These are phyloP conservation scores for Archaeoteleia sp. DNA, from an alignment of 2,888 invertebrate genomes.

Conservation along the genomic window DNA sequence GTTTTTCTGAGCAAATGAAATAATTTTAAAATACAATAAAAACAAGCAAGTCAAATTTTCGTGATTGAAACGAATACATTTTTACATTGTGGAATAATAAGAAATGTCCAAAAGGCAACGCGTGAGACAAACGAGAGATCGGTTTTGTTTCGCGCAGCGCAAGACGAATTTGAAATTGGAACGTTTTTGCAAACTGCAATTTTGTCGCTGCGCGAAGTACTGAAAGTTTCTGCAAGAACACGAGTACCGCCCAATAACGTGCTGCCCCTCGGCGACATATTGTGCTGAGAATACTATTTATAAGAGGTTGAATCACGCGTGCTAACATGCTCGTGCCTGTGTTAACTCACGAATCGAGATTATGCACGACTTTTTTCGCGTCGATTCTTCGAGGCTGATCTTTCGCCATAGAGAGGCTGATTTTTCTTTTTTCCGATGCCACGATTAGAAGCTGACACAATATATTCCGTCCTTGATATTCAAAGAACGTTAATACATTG, in stretches of 20 bases:
- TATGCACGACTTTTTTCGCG: conserved; percentile 41
- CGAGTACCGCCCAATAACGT: conserved; percentile 43
- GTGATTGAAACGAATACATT: no score
- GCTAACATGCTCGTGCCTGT: conserved; percentile 40
- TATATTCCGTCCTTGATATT: no score
- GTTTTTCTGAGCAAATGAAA: no score
- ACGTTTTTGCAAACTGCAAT: conserved; percentile 6
- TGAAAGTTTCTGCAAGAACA: conserved; percentile 39
- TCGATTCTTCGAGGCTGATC: conserved; percentile 13
- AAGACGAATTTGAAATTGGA: not conserved
- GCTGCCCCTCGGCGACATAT: conserved; percentile 49
- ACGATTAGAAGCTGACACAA: no score
- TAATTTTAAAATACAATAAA: no score
- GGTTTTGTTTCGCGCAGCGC: not conserved
- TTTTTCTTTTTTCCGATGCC: no score
- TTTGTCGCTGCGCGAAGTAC: conserved; percentile 36
- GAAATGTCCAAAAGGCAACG: no score
- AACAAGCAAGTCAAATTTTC: no score
- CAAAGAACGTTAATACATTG: no score
- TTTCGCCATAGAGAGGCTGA: not conserved
- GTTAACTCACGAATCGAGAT: conserved; percentile 46
- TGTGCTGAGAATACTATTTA: conserved; percentile 58
- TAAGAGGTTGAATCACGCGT: conserved; percentile 62
- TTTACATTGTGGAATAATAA: no score
- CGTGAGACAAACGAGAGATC: not conserved